These are phyloP conservation scores for Manduca sexta DNA, from an alignment of 1,140 invertebrate species.

Conservation along the genomic window DNA sequence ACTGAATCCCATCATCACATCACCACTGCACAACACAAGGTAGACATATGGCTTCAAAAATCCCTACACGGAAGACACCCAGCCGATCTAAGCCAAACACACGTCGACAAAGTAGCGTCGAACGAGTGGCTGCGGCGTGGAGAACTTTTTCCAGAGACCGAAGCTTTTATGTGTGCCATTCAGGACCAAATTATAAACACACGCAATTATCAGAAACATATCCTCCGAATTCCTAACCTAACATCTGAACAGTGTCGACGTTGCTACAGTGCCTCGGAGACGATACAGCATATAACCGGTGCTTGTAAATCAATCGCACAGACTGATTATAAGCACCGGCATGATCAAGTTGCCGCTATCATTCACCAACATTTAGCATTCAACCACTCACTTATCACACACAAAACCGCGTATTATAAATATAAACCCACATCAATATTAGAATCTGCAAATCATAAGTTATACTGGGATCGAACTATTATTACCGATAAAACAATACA, in stretches of 20 bases:
- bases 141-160: constrained; percentile 7
- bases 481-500: constrained; percentile 16
- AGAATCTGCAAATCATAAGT: constrained; percentile 1
- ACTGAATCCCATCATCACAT: too few species aligned
- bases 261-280: constrained; percentile 10
- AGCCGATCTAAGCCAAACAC: constrained; percentile 17
- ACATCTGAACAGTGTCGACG: constrained; percentile 8
- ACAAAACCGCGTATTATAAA: constrained; percentile 11
- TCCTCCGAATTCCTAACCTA: neutral
- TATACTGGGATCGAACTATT: constrained; percentile 18
- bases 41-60: constrained; percentile 19
- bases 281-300: constrained; percentile 19
- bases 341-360: constrained; percentile 17
- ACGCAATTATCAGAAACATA: constrained; percentile 26
- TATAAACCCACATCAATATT: constrained; percentile 7
- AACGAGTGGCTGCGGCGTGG: constrained; percentile 28
- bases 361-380: constrained; percentile 12
- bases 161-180: constrained; percentile 7
- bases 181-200: constrained; percentile 36
- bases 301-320: constrained; percentile 11
- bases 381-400: constrained; percentile 9
- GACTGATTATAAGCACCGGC: constrained; percentile 18
- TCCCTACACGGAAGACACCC: constrained; percentile 17
- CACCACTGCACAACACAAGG: neutral
- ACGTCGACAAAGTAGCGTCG: constrained; percentile 19